A percentile compares a stretch with the other conserved stretches of the same genome.
phyloP scores from a whole-genome alignment of 2,113 vertebrate genomes.

The Podarcis cretensis region DNA sequence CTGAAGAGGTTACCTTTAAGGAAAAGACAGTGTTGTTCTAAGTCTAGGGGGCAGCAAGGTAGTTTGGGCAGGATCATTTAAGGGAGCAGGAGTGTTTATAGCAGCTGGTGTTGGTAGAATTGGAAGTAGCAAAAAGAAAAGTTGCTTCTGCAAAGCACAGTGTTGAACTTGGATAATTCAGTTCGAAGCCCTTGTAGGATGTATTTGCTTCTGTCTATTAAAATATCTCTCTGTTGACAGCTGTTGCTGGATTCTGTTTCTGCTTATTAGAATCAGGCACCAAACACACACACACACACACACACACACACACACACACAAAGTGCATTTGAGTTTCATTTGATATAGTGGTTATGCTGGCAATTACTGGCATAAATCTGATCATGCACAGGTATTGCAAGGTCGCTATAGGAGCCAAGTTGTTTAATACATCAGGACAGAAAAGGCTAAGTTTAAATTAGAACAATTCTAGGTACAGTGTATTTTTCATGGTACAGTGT shows the following conservation, averaged over 20 bases:
- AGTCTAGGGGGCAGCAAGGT: neutral
- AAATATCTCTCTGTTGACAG: neutral
- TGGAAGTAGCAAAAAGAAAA: neutral
- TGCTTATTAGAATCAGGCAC: neutral
- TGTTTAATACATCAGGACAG: neutral
- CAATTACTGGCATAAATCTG: neutral
- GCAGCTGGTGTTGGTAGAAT: neutral
- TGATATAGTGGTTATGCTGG: neutral
- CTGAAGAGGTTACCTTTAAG: neutral
- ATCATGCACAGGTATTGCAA: neutral
- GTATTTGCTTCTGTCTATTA: neutral
- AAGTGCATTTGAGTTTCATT: neutral
- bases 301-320: neutral
- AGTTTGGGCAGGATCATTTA: neutral
- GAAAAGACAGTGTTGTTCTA: neutral
- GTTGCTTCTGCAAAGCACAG: neutral
- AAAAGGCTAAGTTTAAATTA: fast-evolving
- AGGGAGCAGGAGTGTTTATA: neutral
- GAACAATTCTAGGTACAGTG: neutral
- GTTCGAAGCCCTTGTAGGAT: neutral
- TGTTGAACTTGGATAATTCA: constrained; percentile 12
- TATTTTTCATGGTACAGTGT: constrained; percentile 14
- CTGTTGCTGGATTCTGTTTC: neutral
- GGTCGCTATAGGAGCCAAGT: neutral
- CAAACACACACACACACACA: neutral